Base-by-base conservation (phyloP, 2,888 invertebrate genomes). In the Thera britannica region DNA sequence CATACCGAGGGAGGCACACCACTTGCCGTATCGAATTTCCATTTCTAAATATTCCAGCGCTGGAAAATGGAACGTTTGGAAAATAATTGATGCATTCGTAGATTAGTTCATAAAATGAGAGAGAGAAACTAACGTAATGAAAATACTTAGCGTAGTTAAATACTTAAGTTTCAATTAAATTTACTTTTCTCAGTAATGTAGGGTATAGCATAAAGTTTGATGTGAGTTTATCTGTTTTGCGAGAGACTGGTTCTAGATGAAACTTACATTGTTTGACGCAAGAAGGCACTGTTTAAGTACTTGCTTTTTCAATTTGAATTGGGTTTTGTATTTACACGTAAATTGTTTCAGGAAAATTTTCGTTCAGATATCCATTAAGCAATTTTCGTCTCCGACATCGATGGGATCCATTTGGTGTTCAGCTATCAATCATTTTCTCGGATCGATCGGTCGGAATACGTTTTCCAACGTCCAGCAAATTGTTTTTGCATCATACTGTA, bases 361-460 rank as follows among this genome's bases (percentile, higher is more conserved):
- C 5, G 59, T 71, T 65, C 63, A 63, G 60, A 73, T 70, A 72
- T 65, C 70, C 63, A 70, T 72, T 70, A 72, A 70, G 70, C 65
- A 68, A 67, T 68, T 65, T 58, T 34, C 64, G 67, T 63, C 58
- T 68, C 65, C 65, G 63, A 68, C 58, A 68, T 58, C 58, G 58
- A 59, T 62, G 59, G 71, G 62, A 65, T 74, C 70, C 70, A 74
- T 73, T 68, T 64, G 67, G 72, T 60, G 67, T 65, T 60, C 70
- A 76, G 12, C 57, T 57, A 83, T 83, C 83, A 83, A 84, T 84
- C 83, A 83, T 81, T 76, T 78, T 77, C 68, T 64, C 62, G 1
- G 65, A 77, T 74, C 73, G 76, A 80, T 79, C 70, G 65, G 59
- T 66, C 71, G 72, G 75, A 75, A 76, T 76, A 75, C 71, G 77